Evolutionary conservation across 2,888 invertebrate species (phyloP), one percentile per base, ranked within the genome.

Genomic region (Heteromurus nitidus): DNA sequence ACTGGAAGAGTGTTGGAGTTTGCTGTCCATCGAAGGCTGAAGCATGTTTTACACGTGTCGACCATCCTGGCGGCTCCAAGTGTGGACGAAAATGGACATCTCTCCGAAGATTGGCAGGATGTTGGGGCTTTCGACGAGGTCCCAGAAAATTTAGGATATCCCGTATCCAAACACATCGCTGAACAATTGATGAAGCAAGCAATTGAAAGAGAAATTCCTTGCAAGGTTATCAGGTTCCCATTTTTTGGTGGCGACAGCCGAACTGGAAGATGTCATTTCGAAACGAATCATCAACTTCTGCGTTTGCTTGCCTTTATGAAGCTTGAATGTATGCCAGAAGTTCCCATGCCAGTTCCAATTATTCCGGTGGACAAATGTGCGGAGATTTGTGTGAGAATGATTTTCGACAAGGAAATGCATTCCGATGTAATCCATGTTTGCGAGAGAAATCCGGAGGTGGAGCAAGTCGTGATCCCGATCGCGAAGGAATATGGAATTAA

Each of bases 301-400:
- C 31, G 81, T 2, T 36, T 64, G 18, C 53, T 85, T 1, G 30
- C 65, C 18, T 80, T 75, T 44, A 65, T 83, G 36, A 77, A 75
- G 28, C 26, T 55, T 24, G 74, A 74, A 9, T 11, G 73, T 1
- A 77, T 80, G 62, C 67, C 72, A 0, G 30, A 28, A 7, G 20
- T 18, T 0, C 65, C 75, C 2, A 20, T 53, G 11, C 80, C 73
- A 9, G 47, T 69, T 20, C 30, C 50, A 16, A 11, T 64, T 5
- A 50, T 83, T 20, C 70, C 83, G 0, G 83, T 76, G 0, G 82
- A 85, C 47, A 44, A 20, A 7, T 83, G 83, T 60, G 83, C 82
- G 2, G 16, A 42, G 1, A 36, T 81, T 26, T 67, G 82, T 16
- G 28, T 55, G 3, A 55, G 69, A n/a, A n/a, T 85, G n/a, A 65